Conservation (phyloP, 2,888 invertebrate species). For the Drosophila demipolita region DNA sequence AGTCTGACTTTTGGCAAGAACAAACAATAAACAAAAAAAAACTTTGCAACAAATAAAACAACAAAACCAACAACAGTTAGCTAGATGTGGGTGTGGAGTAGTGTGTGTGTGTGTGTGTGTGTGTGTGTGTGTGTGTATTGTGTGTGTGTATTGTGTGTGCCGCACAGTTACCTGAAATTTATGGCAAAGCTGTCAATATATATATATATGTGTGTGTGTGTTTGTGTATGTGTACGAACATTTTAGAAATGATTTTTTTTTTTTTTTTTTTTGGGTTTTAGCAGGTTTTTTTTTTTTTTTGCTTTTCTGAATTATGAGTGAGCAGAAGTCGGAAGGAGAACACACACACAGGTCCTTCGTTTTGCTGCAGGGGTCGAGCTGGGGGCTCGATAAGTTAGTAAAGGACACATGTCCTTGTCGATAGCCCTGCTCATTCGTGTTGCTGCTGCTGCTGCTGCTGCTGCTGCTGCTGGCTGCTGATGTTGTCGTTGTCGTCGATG, state of each 20-base stretch:
- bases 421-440: slow-evolving; percentile 29
- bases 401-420: slow-evolving; percentile 50
- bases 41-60: background rate
- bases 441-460: slow-evolving; percentile 27
- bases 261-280: background rate
- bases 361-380: slow-evolving; percentile 8
- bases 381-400: slow-evolving; percentile 41
- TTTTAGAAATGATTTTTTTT: slow-evolving; percentile 21
- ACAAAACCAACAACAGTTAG: slow-evolving; percentile 1
- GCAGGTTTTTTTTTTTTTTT: slow-evolving; percentile 14
- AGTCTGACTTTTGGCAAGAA: slow-evolving; percentile 43
- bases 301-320: slow-evolving; percentile 65
- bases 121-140: slow-evolving; percentile 20
- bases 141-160: slow-evolving; percentile 20
- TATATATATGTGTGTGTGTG: slow-evolving; percentile 10
- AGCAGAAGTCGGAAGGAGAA: slow-evolving; percentile 18
- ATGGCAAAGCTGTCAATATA: slow-evolving; percentile 71
- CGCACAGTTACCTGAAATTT: slow-evolving; percentile 68
- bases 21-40: slow-evolving; percentile 3
- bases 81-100: background rate
- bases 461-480: slow-evolving; percentile 24
- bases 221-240: slow-evolving; percentile 9
- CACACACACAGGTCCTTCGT: slow-evolving; percentile 6
- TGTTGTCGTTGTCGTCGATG: slow-evolving; percentile 29
- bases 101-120: slow-evolving; percentile 8